These are phyloP conservation scores for Cochlearius cochlearius DNA, from an alignment of 2,113 vertebrate species.

Conservation along the genomic window DNA sequence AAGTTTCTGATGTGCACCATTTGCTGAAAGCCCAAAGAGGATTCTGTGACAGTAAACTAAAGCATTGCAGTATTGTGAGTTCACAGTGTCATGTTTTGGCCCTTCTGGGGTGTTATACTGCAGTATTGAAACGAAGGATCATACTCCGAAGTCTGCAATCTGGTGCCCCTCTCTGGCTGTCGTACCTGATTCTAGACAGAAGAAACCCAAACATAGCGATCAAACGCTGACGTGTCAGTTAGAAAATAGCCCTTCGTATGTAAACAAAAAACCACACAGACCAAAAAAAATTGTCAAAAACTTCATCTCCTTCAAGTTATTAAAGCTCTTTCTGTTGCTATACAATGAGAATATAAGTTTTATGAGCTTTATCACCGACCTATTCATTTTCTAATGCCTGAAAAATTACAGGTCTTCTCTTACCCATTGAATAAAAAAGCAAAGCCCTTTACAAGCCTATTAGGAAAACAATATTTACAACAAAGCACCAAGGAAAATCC, in stretches of 20 bases:
- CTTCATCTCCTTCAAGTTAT: background rate
- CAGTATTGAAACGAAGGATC: constrained; percentile 6
- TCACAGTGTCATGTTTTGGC: background rate
- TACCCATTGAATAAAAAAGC: background rate
- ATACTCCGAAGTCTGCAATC: background rate
- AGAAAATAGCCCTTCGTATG: background rate
- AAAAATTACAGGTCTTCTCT: constrained; percentile 23
- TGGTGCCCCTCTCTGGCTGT: constrained; percentile 35
- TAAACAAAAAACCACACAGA: background rate
- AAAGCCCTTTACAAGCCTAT: constrained; percentile 44
- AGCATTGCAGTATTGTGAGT: background rate
- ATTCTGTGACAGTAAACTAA: background rate
- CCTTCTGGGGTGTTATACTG: background rate
- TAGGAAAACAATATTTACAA: constrained; percentile 61
- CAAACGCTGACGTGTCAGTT: background rate
- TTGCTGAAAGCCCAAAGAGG: background rate
- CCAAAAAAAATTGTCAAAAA: background rate
- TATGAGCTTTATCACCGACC: background rate
- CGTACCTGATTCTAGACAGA: background rate
- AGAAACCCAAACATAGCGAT: background rate
- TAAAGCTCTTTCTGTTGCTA: background rate
- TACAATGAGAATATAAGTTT: background rate
- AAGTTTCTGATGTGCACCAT: background rate
- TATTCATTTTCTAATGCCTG: background rate
- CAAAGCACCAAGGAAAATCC: background rate